Evolutionary conservation across 2,113 vertebrate genomes (phyloP).

Genomic region (Rynchops niger): DNA sequence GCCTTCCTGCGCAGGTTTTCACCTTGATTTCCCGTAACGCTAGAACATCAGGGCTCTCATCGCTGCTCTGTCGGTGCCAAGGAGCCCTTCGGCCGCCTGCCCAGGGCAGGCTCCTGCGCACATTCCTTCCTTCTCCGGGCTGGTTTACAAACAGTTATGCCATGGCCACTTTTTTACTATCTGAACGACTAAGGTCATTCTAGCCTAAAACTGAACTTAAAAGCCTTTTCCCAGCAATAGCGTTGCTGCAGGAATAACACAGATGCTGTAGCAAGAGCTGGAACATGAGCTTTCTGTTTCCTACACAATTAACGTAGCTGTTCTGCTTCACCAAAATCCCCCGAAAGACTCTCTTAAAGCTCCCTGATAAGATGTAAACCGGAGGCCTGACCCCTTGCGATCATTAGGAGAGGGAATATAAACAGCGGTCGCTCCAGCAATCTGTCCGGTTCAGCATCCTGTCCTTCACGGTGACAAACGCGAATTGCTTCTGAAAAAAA

Average conservation of each 20-base stretch:
- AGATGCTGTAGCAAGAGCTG: background rate
- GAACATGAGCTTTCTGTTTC: background rate
- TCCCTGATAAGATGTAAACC: background rate
- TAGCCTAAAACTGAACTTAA: background rate
- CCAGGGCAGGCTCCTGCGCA: accelerated
- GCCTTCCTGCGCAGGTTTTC: background rate
- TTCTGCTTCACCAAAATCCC: background rate
- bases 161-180: background rate
- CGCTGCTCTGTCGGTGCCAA: accelerated
- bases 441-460: background rate
- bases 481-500: background rate
- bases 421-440: background rate
- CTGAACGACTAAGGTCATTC: background rate
- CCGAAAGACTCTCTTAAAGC: background rate
- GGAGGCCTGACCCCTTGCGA: background rate
- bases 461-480: background rate
- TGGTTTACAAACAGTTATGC: no score
- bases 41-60: background rate
- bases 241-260: background rate
- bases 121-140: background rate
- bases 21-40: background rate
- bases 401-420: background rate
- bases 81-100: background rate
- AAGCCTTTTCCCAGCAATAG: background rate
- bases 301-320: background rate